Evolutionary conservation across 1,140 invertebrate genomes (phyloP), one percentile per base, ranked within the genome.

Genomic region (Heliconius melpomene): DNA sequence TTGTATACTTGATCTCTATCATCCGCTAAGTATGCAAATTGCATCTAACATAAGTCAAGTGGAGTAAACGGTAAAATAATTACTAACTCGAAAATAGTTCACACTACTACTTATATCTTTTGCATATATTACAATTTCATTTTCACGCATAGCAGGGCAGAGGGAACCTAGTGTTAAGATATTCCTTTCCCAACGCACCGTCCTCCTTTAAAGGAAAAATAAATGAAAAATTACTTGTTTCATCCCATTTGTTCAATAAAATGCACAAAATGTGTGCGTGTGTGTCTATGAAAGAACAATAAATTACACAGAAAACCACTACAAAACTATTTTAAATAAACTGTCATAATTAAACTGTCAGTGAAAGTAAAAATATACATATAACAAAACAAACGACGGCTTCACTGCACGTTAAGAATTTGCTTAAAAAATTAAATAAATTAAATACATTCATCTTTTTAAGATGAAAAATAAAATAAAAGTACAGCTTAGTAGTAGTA

Each of bases 21-120:
- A 13, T 79, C 52, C 52, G 73, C 50, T 72, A 70, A 57, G 75
- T 77, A 77, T 82, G 81, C 52, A 74, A 82, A 79, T 82, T 74
- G 40, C 23, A 46, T 72, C 60, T 66, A 66, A 66, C 60, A 29
- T 66, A 66, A 66, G 60, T 66, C 23, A 66, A 66, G 11, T 29
- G 23, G 60, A 66, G 11, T 66, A 66, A 26, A 66, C 60, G 60
- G 60, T 66, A 29, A 66, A 66, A 66, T 66, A 26, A 29, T 66
- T 66, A 29, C 13, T 0, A 29, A 66, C 23, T 26, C 60, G 11
- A 66, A 66, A 66, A 66, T 29, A 66, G 3, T 66, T 66, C 23
- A 66, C 60, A 23, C 57, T 66, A 66, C 9, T 66, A 57, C n/a
- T 57, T 18, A 57, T 57, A 23, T n/a, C 0, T 52, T 52, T 52